Percentiles rank a stretch among this genome's conserved stretches.
phyloP scores from a whole-genome alignment of 2,113 vertebrate species.

The Microcebus jonahi region DNA sequence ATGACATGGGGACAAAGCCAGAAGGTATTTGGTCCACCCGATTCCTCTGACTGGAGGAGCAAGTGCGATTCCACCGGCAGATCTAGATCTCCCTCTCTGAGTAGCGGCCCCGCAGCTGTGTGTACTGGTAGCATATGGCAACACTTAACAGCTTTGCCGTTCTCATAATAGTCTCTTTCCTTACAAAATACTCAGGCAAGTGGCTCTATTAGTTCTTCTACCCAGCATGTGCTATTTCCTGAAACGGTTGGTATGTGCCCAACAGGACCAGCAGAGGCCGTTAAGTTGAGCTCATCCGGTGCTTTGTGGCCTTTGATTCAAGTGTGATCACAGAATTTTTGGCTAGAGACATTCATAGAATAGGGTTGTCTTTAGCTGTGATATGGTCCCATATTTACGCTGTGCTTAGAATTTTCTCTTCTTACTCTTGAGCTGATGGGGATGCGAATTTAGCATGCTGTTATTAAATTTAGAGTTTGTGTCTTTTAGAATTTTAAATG shows the following conservation, averaged over 20 bases:
- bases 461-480: not conserved
- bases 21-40: not conserved
- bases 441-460: not conserved
- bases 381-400: not conserved
- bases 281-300: not conserved
- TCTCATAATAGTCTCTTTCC: not conserved
- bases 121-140: not conserved
- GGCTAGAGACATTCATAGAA: not conserved
- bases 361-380: not conserved
- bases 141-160: too few relatives aligned
- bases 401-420: not conserved
- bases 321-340: not conserved
- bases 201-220: not conserved
- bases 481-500: not conserved
- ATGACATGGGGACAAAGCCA: not conserved
- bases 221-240: not conserved
- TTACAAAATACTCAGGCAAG: not conserved
- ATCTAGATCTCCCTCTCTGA: not conserved
- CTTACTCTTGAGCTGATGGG: not conserved
- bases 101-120: rapidly evolving
- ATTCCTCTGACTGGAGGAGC: not conserved
- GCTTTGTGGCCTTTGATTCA: not conserved
- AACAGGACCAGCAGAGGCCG: not conserved
- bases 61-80: too few relatives aligned
- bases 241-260: not conserved